Evolutionary conservation across 2,797 vertebrate species (phyloP).

Genomic region (Siniperca obscura): DNA sequence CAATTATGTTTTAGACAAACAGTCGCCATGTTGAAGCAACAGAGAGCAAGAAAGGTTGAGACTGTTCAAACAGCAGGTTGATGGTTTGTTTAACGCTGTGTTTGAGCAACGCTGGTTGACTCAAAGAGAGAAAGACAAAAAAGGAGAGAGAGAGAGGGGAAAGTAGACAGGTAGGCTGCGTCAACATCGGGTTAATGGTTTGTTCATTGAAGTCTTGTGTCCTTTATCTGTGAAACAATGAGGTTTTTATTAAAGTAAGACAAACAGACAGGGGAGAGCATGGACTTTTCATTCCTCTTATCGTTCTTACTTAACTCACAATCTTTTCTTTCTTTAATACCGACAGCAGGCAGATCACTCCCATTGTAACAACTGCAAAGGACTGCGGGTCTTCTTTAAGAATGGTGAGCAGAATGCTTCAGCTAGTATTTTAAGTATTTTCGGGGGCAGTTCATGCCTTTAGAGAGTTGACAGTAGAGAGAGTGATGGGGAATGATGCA

Average conservation of each 20-base stretch:
- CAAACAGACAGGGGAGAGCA: neutral
- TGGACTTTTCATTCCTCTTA: constrained; percentile 18
- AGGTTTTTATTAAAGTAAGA: constrained; percentile 27
- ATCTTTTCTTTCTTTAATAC: constrained; percentile 5
- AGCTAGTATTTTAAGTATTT: neutral
- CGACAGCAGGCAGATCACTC: neutral
- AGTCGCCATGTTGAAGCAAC: neutral
- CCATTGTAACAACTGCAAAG: neutral
- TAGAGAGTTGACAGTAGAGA: neutral
- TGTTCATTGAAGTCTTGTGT: constrained; percentile 22
- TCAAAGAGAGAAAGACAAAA: constrained; percentile 16
- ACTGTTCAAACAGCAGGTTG: constrained; percentile 59
- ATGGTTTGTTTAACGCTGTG: constrained; percentile 51
- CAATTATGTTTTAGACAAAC: constrained; percentile 10
- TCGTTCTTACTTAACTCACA: constrained; percentile 29
- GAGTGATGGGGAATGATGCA: neutral
- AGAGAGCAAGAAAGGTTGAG: neutral
- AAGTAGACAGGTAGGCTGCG: constrained; percentile 31
- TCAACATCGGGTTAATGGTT: constrained; percentile 65
- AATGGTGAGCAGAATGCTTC: neutral
- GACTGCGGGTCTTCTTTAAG: neutral
- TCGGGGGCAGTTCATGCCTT: neutral
- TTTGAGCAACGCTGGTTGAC: constrained; percentile 61
- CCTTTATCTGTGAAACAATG: constrained; percentile 30
- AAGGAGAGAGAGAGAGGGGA: neutral